Evolutionary conservation across 2,888 invertebrate genomes (phyloP), one percentile per base, ranked within the genome.

Genomic region (Lepidochrysops patricia): DNA sequence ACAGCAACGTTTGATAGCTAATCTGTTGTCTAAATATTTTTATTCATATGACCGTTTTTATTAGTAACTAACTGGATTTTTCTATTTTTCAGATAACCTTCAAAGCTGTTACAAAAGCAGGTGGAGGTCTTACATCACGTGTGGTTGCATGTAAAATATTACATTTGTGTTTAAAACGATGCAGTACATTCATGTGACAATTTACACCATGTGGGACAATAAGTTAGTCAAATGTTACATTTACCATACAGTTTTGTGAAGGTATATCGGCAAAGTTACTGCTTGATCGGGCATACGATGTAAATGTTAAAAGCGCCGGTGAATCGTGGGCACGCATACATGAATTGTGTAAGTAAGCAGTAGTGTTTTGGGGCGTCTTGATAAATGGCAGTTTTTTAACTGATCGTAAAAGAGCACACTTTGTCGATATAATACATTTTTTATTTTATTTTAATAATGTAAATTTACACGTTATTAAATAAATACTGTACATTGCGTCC

Each of bases 71-170:
- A 35, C 35, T 12, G n/a, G n/a, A 13, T 48, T 32, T 12, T 57
- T 27, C 6, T 19, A 9, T n/a, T 37, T 60, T 57, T 15, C 60
- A 60, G 60, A 60, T 60, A 60, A 60, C 57, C 43, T 56, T 34
- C 25, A 12, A 25, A 43, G 25, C 25, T 57, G 29, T 34, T 50
- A 4, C 50, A 50, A n/a, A n/a, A 26, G 35, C 23, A 29, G 35
- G 50, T 25, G 52, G 34, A 32, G 58, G 52, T 26, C 34, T 6
- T 15, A 50, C 58, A 50, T 59, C 58, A 58, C 34, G 13, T 25
- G 48, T 19, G n/a, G 50, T 58, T 58, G 50, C 58, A 58, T 13
- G 50, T 50, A 52, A 13, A 58, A 48, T 58, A 35, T 50, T 52
- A 13, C 50, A 58, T 43, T 27, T 34, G 49, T 34, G 26, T 15